A percentile compares a stretch with the other conserved stretches of the same genome.
These are phyloP conservation scores for Spilosoma lubricipeda DNA, from an alignment of 2,888 invertebrate genomes.

Conservation along the genomic window DNA sequence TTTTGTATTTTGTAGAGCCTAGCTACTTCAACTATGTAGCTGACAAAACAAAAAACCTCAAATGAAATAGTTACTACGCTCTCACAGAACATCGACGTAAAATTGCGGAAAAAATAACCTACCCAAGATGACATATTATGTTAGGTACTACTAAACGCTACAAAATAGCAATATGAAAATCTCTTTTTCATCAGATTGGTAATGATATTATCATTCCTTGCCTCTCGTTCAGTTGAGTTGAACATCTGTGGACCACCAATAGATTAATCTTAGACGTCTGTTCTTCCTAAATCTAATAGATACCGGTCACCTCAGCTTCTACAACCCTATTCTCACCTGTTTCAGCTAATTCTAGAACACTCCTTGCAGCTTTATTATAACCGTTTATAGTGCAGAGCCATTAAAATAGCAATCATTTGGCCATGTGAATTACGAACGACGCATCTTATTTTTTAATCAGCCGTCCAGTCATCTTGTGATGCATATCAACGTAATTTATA, in stretches of 20 bases:
- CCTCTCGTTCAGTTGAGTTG: too few species aligned
- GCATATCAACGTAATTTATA: conserved; percentile 38
- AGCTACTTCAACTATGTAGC: not conserved
- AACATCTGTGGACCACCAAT: too few species aligned
- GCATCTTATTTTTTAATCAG: conserved; percentile 18
- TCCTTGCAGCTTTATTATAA: not conserved
- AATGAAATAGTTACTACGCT: not conserved
- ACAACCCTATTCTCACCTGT: not conserved
- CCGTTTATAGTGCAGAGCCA: conserved; percentile 3
- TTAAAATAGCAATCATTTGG: not conserved
- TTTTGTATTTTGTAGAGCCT: not conserved
- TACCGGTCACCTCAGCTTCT: too few species aligned
- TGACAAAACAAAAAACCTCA: not conserved
- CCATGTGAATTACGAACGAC: conserved; percentile 9
- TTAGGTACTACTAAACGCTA: too few species aligned
- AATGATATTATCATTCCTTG: too few species aligned
- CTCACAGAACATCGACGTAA: not conserved
- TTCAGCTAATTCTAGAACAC: not conserved
- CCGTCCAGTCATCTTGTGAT: conserved; percentile 16
- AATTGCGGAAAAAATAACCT: too few species aligned
- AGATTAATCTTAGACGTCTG: too few species aligned
- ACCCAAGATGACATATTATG: too few species aligned
- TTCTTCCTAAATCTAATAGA: too few species aligned
- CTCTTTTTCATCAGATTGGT: too few species aligned
- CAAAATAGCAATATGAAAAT: too few species aligned